These are phyloP conservation scores for Pyxicephalus adspersus DNA, from an alignment of 2,113 vertebrate species.

Conservation along the genomic window DNA sequence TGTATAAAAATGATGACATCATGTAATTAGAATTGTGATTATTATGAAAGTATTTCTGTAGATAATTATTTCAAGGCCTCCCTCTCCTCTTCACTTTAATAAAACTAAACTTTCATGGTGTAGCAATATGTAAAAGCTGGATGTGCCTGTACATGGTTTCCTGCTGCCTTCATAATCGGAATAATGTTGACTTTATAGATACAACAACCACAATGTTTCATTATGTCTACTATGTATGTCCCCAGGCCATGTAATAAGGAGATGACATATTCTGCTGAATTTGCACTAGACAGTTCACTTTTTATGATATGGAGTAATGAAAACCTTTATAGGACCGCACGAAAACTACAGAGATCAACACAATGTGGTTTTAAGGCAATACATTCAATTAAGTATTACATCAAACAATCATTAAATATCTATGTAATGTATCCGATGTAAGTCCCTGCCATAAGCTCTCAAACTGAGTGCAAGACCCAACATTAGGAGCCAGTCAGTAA, in stretches of 20 bases:
- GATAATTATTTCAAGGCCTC: not conserved
- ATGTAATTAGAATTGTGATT: no score
- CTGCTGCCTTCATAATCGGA: constrained; percentile 4
- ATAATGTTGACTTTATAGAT: not conserved
- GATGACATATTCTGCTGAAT: not conserved
- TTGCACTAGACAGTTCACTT: not conserved
- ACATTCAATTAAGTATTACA: no score
- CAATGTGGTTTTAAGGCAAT: no score
- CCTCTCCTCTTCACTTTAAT: not conserved
- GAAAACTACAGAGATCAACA: no score
- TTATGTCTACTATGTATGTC: constrained; percentile 40
- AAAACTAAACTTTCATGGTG: not conserved
- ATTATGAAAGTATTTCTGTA: not conserved
- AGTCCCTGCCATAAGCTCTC: no score
- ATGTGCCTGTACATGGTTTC: constrained; percentile 40
- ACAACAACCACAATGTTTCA: constrained; percentile 28
- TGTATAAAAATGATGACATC: no score
- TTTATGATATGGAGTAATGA: not conserved
- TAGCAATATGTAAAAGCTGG: not conserved
- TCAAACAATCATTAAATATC: no score
- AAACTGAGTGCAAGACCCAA: no score
- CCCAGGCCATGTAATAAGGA: constrained; percentile 14
- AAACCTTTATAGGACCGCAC: not conserved
- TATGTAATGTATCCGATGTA: no score
- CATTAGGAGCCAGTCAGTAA: no score